A percentile compares a stretch with the other conserved stretches of the same genome.
Evolutionary conservation across 2,113 vertebrate genomes (phyloP).

Genomic region (Oxyruncus cristatus): DNA sequence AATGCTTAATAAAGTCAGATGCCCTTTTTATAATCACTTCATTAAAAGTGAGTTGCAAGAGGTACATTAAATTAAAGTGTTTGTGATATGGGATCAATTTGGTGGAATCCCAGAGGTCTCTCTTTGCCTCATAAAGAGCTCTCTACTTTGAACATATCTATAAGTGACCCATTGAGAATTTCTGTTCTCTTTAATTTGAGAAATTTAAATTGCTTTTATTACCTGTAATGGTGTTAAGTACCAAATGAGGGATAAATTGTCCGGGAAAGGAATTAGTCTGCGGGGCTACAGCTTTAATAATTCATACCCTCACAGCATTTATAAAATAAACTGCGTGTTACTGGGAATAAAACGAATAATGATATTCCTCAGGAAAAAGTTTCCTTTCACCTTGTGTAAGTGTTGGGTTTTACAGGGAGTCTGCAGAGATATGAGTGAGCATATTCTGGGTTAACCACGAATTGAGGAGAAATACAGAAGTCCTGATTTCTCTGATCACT

Average conservation of each 20-base stretch:
- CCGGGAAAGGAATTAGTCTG: background rate
- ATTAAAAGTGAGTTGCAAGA: constrained; percentile 57
- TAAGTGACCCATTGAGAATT: constrained; percentile 59
- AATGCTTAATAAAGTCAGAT: constrained; percentile 58
- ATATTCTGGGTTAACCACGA: background rate
- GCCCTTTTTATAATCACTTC: constrained; percentile 63
- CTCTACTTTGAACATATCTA: constrained; percentile 12
- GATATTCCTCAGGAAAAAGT: background rate
- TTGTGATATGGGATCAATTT: constrained; percentile 61
- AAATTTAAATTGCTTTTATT: constrained; percentile 50
- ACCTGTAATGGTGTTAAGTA: constrained; percentile 10
- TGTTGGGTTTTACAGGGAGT: background rate
- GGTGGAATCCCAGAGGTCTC: constrained; percentile 31
- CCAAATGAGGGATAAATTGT: constrained; percentile 8
- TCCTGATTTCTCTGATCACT: background rate
- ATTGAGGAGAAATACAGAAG: background rate
- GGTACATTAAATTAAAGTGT: constrained; percentile 62
- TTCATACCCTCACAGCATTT: background rate
- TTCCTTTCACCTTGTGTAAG: background rate
- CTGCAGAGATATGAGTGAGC: background rate
- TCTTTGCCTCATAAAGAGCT: constrained; percentile 43
- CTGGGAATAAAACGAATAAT: background rate
- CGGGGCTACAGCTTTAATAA: background rate
- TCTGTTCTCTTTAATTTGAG: constrained; percentile 46
- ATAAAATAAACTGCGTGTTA: background rate